Evolutionary conservation across 2,797 vertebrate species (phyloP), one percentile per base, ranked within the genome.

Genomic region (Alcedo atthis): DNA sequence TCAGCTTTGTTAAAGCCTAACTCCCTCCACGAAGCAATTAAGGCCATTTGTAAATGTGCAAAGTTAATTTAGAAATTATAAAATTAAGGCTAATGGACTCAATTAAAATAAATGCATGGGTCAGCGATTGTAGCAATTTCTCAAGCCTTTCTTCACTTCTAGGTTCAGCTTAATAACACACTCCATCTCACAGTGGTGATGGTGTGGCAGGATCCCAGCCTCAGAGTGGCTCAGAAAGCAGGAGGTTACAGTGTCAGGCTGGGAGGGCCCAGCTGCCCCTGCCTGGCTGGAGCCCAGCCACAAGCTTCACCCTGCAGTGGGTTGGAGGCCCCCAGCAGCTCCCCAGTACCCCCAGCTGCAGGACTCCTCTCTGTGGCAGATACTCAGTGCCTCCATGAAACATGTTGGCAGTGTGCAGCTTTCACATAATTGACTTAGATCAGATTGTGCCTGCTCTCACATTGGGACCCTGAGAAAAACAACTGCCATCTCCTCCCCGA

Each of bases 41-140:
- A 83, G 57, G 66, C 46, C 92, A 91, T 81, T 95, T 91, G 77
- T 89, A 95, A 95, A 95, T 75, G 91, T 78, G 70, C 78, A 94
- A 91, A 96, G 67, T 92, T 81, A 92, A 92, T 97, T 96, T 90
- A 94, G 74, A 96, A 95, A 96, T 97, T 95, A 97, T 95, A 93
- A 71, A 75, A 95, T 93, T 96, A 91, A 75, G 32, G 92, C 92
- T 97, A 96, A 97, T 96, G 82, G 93, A 84, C 91, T 97, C 95
- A 95, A 94, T 97, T 96, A 97, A 90, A 95, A 89, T 94, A 89
- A 93, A 96, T 92, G 89, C 94, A 89, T 69, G 92, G 90, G 96
- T 95, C 97, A 96, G 90, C 20, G 30, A 90, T 45, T 77, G 77
- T 87, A 96, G 85, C 76, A 86, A 81, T 96, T 96, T 82, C 87